Evolutionary conservation across 2,797 vertebrate genomes (phyloP).

Genomic region (Clamator glandarius): DNA sequence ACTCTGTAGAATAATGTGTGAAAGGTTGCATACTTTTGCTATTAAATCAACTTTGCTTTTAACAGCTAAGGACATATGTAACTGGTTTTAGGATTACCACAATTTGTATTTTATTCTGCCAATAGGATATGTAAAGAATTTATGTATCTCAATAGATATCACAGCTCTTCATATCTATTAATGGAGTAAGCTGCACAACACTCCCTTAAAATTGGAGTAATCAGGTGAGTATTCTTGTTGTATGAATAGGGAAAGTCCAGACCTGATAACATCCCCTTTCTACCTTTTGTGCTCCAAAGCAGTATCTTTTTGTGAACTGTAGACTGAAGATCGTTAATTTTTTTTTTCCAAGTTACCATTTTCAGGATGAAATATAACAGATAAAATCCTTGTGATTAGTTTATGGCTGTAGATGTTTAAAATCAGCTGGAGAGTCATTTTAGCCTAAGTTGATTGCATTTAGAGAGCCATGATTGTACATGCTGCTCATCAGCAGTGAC

Average conservation of each 20-base stretch:
- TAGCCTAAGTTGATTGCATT: slow-evolving; percentile 18
- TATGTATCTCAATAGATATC: background rate
- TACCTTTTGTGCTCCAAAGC: background rate
- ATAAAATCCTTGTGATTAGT: background rate
- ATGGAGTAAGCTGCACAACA: background rate
- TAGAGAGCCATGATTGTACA: background rate
- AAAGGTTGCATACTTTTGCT: background rate
- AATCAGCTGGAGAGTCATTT: slow-evolving; percentile 36
- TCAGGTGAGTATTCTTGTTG: background rate
- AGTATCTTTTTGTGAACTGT: background rate
- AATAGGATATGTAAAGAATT: background rate
- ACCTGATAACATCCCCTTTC: background rate
- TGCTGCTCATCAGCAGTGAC: background rate
- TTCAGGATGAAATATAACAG: background rate
- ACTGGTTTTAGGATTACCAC: background rate
- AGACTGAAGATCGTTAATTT: background rate
- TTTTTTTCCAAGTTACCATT: slow-evolving; percentile 34
- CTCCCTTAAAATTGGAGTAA: background rate
- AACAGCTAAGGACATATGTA: background rate
- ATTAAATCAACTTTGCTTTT: background rate
- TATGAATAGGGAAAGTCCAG: background rate
- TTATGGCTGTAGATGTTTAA: slow-evolving; percentile 2
- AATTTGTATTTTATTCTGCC: background rate
- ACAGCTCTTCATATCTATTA: background rate
- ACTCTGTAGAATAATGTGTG: background rate